Evolutionary conservation across 2,113 vertebrate genomes (phyloP).

Genomic region (Malurus alboscapulatus): DNA sequence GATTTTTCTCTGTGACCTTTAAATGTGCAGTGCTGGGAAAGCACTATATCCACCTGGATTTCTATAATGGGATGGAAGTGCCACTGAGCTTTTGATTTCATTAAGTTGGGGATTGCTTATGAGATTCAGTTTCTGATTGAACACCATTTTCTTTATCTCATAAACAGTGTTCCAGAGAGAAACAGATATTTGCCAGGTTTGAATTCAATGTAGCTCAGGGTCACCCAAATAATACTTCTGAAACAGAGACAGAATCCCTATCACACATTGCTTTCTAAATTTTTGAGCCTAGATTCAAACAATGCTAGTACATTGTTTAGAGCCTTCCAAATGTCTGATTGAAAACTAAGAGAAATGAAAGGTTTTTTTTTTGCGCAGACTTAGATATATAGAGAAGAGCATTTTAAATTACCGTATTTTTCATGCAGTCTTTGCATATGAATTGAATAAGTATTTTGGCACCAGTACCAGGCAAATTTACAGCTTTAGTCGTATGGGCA

Average conservation of each 20-base stretch:
- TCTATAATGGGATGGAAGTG: background rate
- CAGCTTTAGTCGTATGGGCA: background rate
- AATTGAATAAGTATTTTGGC: background rate
- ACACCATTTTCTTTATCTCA: background rate
- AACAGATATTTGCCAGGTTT: background rate
- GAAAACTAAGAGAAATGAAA: background rate
- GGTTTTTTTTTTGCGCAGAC: background rate
- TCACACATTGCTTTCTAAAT: background rate
- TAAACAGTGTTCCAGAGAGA: background rate
- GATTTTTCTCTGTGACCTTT: background rate
- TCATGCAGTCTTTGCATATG: background rate
- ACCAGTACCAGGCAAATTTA: background rate
- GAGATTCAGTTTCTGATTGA: background rate
- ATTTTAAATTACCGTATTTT: background rate
- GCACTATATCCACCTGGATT: background rate
- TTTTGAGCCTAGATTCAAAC: background rate
- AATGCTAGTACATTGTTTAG: background rate
- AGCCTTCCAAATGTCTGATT: background rate
- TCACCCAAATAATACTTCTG: background rate
- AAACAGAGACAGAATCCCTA: background rate
- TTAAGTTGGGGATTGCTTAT: background rate
- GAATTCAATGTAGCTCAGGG: background rate
- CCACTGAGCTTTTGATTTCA: rapidly evolving
- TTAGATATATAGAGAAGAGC: background rate
- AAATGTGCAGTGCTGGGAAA: rapidly evolving